phyloP scores from a whole-genome alignment of 1,140 invertebrate species.

The Metaphire vulgaris region DNA sequence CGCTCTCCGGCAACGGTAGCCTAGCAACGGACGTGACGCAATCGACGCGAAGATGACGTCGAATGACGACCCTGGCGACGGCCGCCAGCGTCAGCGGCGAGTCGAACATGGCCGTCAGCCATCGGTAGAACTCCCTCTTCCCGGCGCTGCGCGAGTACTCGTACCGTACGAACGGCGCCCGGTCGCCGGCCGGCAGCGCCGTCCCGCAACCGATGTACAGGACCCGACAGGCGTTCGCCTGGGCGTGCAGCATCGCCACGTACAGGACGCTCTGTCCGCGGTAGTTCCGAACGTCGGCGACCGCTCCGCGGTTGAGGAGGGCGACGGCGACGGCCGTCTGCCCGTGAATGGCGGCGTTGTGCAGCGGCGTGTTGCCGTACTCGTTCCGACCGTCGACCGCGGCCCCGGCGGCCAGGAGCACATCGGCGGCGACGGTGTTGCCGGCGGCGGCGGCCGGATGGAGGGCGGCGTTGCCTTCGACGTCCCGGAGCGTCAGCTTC shows the following conservation, averaged over 20 bases:
- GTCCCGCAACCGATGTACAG: neutral
- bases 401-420: slow-evolving; percentile 6
- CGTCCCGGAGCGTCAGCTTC: neutral
- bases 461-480: slow-evolving; percentile 14
- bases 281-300: neutral
- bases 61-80: slow-evolving; percentile 9
- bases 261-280: slow-evolving; percentile 19
- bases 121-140: slow-evolving; percentile 12
- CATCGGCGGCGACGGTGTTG: neutral
- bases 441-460: slow-evolving; percentile 10
- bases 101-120: slow-evolving; percentile 13
- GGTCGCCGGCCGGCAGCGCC: neutral
- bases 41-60: neutral
- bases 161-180: slow-evolving; percentile 5
- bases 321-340: neutral
- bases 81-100: neutral
- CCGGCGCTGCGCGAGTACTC: slow-evolving; percentile 1
- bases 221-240: neutral
- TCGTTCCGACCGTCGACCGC: neutral
- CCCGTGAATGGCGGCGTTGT: slow-evolving; percentile 16
- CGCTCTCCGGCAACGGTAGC: neutral
- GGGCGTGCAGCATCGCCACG: slow-evolving; percentile 2
- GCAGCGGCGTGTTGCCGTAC: slow-evolving; percentile 11
- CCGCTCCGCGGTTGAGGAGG: slow-evolving; percentile 16
- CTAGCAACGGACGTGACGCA: neutral